Base-by-base conservation (phyloP, 1,140 invertebrate species). In the Rhyzopertha dominica region DNA sequence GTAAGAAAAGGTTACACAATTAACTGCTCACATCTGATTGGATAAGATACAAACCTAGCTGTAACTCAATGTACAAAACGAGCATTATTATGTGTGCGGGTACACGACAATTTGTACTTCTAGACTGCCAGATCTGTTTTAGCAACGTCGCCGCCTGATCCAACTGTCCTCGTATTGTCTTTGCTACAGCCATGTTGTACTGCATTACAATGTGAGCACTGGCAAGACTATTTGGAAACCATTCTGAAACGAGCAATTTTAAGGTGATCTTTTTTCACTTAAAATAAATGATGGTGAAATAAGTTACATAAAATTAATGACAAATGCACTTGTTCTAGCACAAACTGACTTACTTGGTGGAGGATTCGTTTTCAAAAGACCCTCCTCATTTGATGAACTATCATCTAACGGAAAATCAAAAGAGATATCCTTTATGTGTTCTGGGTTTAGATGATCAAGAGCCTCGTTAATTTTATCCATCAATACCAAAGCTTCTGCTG, bases 401-500 rank as follows among this genome's bases (percentile, higher is more conserved):
- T 65, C 61, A 18, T 65, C 63, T 40, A 58, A 59, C 17, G 69
- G 67, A 16, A 67, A 67, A 45, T 74, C 65, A 7, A 67, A 58
- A 18, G 49, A 40, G 22, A 82, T 66, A 59, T 85, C 76, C 36
- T 71, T 73, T 2, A 91, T 78, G 62, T 79, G 76, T 24, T 87
- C 82, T 4, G 85, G 86, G 59, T 92, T 87, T 17, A 95, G 71
- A 66, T 91, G 81, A 45, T 87, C 79, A 13, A 93, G 76, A 2
- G 91, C 91, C 67, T 95, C 90, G 3, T 75, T 72, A 29, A 90
- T 82, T 71, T 82, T 80, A 59, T 94, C 85, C 59, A 92, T 68
- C 39, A 85, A 78, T 50, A 95, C 81, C n/a, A 90, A 68, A 28
- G 90, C 84, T 68, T 97, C 92, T 1, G 88, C 90, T 13, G 86